Evolutionary conservation across 2,113 vertebrate species (phyloP), one percentile per base, ranked within the genome.

Genomic region (Osmerus eperlanus): DNA sequence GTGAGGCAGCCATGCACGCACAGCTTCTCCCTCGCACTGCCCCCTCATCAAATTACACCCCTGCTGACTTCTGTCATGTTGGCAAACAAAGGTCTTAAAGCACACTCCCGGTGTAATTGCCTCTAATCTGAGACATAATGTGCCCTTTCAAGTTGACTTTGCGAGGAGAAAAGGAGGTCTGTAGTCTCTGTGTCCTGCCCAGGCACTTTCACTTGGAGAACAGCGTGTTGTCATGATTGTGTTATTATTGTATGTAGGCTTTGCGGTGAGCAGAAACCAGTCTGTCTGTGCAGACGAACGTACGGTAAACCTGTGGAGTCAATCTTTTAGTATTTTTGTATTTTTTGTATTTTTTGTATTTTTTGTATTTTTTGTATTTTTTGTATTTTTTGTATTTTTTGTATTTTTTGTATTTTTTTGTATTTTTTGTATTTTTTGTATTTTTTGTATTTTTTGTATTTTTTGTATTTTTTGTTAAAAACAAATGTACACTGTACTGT

Each of bases 61-160:
- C 70, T 84, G 85, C 89, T 91, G 80, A 80, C 84, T 89, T 85
- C 88, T 89, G 91, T 92, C 91, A 90, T 91, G 90, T 91, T 88
- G 87, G 90, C 90, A 93, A 93, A 92, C 91, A 91, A 90, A 91
- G 87, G 86, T 83, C 88, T 91, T 85, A 88, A 88, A 91, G 89
- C 87, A 71, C 90, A 91, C 88, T 88, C 87, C 79, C 75, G 82
- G 82, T 79, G 85, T 91, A 91, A 90, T 90, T 89, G 85, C 86
- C 84, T 89, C 87, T 91, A 90, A 91, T 91, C 91, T 88, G 79
- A 76, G 86, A 87, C 89, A 91, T 89, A 91, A 91, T 81, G 74
- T 87, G 81, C 79, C 77, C 85, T 91, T 91, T 92, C 87, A 90
- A 86, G 86, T 88, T 79, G 77, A 65, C 79, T 65, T 75, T 52